Evolutionary conservation across 2,797 vertebrate genomes (phyloP).

Genomic region (Merluccius polli): DNA sequence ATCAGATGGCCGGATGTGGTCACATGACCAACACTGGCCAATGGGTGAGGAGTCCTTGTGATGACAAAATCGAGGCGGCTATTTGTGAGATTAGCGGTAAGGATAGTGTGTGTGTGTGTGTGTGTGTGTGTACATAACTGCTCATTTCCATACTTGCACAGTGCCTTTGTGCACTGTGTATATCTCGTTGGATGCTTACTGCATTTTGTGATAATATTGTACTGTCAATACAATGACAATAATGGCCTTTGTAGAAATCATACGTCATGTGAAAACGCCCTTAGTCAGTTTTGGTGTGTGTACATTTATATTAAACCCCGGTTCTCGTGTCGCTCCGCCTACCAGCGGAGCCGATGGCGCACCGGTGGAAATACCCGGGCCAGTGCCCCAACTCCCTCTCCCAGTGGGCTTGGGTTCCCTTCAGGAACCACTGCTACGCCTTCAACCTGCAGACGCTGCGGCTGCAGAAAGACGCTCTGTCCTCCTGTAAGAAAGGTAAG

Average conservation of each 20-base stretch:
- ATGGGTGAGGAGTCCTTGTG: slow-evolving; percentile 82
- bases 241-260: too few relatives aligned
- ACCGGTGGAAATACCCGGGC: slow-evolving; percentile 80
- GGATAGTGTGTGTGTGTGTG: slow-evolving; percentile 64
- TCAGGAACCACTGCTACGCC: slow-evolving; percentile 91
- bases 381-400: slow-evolving; percentile 82
- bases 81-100: slow-evolving; percentile 85
- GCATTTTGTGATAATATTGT: not conserved
- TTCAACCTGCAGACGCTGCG: slow-evolving; percentile 87
- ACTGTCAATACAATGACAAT: not conserved
- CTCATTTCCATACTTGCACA: too few relatives aligned
- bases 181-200: not conserved
- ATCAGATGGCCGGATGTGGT: slow-evolving; percentile 79
- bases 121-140: slow-evolving; percentile 8
- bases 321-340: not conserved
- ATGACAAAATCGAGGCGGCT: slow-evolving; percentile 81
- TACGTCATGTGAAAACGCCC: too few relatives aligned
- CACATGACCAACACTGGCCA: slow-evolving; percentile 82
- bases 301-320: not conserved
- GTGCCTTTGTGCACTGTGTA: not conserved
- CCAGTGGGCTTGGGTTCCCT: slow-evolving; percentile 87
- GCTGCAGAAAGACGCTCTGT: slow-evolving; percentile 82
- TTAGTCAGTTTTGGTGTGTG: too few relatives aligned
- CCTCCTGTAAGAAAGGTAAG: slow-evolving; percentile 84
- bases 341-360: slow-evolving; percentile 56